Evolutionary conservation across 1,140 invertebrate species (phyloP).

Genomic region (Papilio dardanus): DNA sequence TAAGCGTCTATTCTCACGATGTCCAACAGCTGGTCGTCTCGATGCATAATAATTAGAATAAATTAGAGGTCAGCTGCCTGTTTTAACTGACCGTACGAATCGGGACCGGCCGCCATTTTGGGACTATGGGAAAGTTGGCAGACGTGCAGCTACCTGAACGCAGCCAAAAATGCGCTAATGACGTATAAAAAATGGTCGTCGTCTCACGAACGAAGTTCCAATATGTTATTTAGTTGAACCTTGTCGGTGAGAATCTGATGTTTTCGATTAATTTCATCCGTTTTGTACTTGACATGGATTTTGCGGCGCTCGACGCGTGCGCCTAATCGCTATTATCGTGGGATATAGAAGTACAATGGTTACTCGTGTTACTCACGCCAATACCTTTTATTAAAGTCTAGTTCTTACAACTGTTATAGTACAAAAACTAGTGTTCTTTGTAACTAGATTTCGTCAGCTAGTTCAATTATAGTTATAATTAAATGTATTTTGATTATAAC

Average conservation of each 20-base stretch:
- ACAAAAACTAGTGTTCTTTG: neutral
- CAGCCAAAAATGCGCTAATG: constrained; percentile 49
- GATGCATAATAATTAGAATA: constrained; percentile 75
- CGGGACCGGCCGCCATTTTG: constrained; percentile 43
- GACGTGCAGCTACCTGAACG: constrained; percentile 51
- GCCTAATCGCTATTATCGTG: constrained; percentile 18
- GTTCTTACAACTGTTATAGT: neutral
- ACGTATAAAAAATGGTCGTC: constrained; percentile 23
- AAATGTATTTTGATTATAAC: neutral
- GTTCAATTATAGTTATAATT: neutral
- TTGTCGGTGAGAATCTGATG: constrained; percentile 47
- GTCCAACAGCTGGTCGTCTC: constrained; percentile 67
- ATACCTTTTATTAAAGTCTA: neutral
- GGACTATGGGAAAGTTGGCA: constrained; percentile 64
- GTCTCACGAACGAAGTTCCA: constrained; percentile 53
- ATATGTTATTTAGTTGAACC: constrained; percentile 59
- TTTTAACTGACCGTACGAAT: constrained; percentile 59
- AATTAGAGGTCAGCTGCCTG: constrained; percentile 76
- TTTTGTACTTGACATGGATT: constrained; percentile 36
- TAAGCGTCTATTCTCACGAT: constrained; percentile 74
- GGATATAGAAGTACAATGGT: constrained; percentile 22
- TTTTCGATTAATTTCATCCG: constrained; percentile 41
- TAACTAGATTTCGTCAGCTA: neutral
- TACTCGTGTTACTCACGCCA: constrained; percentile 15
- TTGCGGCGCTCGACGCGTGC: constrained; percentile 19